phyloP scores from a whole-genome alignment of 2,113 vertebrate genomes.

The Morone saxatilis region DNA sequence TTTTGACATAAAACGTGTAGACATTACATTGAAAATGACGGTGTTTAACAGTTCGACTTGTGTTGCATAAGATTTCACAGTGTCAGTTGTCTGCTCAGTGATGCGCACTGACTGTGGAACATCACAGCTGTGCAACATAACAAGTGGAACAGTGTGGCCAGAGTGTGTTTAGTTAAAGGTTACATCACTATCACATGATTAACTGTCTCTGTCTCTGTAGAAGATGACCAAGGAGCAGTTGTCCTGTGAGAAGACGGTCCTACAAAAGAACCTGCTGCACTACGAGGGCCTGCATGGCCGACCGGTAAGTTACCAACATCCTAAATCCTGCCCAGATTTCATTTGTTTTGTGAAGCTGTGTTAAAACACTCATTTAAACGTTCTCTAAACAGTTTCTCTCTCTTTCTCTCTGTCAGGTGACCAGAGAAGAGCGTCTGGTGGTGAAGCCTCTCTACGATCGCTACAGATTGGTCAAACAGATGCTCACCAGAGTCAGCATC shows the following conservation, averaged over 20 bases:
- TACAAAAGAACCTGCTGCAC: constrained; percentile 97
- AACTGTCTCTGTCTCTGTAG: constrained; percentile 62
- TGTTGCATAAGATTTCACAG: too few species aligned
- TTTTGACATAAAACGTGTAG: too few species aligned
- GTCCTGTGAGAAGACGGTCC: constrained; percentile 94
- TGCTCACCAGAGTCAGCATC: constrained; percentile 97
- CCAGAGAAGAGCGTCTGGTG: constrained; percentile 93
- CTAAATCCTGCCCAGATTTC: neutral
- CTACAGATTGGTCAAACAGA: constrained; percentile 97
- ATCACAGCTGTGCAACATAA: too few species aligned
- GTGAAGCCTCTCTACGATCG: constrained; percentile 97
- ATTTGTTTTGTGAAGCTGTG: neutral
- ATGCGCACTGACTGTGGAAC: too few species aligned
- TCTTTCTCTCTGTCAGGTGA: constrained; percentile 83
- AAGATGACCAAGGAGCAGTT: constrained; percentile 99
- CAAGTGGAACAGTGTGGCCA: too few species aligned
- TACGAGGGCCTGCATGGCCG: constrained; percentile 97
- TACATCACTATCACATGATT: neutral
- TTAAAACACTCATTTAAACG: neutral
- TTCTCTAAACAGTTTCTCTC: neutral
- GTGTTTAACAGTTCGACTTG: too few species aligned
- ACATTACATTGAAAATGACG: too few species aligned
- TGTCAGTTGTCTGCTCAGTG: too few species aligned
- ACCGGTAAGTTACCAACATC: constrained; percentile 83
- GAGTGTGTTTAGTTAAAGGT: neutral